Base-by-base conservation (phyloP, 1,140 invertebrate genomes). In the Lineus longissimus region DNA sequence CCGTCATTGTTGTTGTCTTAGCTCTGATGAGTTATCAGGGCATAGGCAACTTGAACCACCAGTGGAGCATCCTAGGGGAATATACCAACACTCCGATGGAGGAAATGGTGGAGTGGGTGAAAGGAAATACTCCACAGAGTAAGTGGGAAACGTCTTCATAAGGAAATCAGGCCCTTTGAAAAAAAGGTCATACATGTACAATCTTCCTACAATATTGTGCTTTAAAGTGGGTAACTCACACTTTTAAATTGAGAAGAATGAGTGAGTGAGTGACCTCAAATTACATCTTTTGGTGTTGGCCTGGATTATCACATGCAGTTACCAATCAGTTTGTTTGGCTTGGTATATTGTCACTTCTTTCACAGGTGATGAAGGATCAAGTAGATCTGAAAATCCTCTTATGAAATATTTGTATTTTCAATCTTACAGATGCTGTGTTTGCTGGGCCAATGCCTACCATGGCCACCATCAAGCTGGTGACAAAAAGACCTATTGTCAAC, bases 381-480 rank as follows among this genome's bases (percentile, higher is more conserved):
- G n/a, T n/a, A 36, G 33, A 7, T 7, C 33, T 36, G 4, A 15
- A 15, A 36, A 4, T 4, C 15, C 33, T 36, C 15, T 4, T 36
- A 15, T 15, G 15, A 36, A 36, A 15, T 36, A 15, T 36, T 23
- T 51, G 47, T 7, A 51, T 51, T 51, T 51, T 19, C 11, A 13
- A 19, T 51, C 23, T 63, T 69, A 25, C 61, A 85, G 84, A 85
- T 73, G 87, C 87, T 25, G 88, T 88, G 23, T 93, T 93, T 85
- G 90, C 89, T 68, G 91, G 91, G 27, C 88, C 91, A 63, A 93
- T 94, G 91, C 89, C 91, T 2, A 81, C 90, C 2, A 90, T 91
- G 87, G 90, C 91, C 0, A 88, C 90, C 61, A 74, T 93, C 2
- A 86, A 93, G 81, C 80, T 94, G 17, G 87, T 88, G 17, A 91